Conservation (phyloP, 2,888 invertebrate species). For the Peribatodes rhomboidaria region DNA sequence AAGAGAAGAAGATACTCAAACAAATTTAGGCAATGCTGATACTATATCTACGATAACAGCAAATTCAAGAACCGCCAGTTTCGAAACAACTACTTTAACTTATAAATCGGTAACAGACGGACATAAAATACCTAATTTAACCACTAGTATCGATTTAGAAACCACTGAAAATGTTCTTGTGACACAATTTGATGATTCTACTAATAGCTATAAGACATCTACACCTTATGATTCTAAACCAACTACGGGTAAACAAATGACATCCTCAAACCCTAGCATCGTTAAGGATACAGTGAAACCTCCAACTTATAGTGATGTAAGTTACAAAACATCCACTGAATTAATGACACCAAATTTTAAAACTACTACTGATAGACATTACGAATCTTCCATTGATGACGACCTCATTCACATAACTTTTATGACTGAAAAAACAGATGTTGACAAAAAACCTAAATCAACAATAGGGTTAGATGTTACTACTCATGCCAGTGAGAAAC, state of each 20-base stretch:
- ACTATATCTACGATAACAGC: not conserved
- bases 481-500: not conserved
- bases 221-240: not conserved
- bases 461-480: not conserved
- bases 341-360: not conserved
- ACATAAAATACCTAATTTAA: not conserved
- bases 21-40: not conserved
- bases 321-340: not conserved
- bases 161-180: constrained; percentile 2
- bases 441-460: not conserved
- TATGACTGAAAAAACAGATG: constrained; percentile 1
- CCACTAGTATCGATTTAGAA: constrained; percentile 3
- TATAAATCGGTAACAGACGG: not conserved
- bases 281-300: not conserved
- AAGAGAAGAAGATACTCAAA: not conserved
- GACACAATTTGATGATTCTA: not conserved
- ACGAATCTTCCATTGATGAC: not conserved
- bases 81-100: not conserved
- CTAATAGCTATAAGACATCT: not conserved
- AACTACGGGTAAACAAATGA: not conserved
- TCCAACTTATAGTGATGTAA: not conserved
- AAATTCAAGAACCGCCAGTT: not conserved
- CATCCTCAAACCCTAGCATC: not conserved
- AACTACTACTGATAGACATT: not conserved
- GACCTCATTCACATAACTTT: not conserved